A percentile compares a stretch with the other conserved stretches of the same genome.
Evolutionary conservation across 2,113 vertebrate species (phyloP).

Genomic region (Rhinoderma darwinii): DNA sequence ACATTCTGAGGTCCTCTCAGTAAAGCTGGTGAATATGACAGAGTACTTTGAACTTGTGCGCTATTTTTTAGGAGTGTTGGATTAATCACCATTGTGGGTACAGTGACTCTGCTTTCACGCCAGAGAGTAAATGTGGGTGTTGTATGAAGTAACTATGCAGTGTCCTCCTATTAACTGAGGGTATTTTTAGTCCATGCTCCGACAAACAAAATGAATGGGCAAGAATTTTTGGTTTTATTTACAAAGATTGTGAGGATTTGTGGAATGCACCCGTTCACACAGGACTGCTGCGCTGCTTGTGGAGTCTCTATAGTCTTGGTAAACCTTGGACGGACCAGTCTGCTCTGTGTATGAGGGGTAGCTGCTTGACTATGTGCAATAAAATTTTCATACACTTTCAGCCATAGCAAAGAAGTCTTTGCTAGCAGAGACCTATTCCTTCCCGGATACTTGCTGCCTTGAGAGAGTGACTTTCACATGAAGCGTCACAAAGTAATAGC

Average conservation of each 20-base stretch:
- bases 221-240: background rate
- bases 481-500: background rate
- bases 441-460: background rate
- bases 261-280: background rate
- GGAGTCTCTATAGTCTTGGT: background rate
- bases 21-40: background rate
- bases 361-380: background rate
- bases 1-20: background rate
- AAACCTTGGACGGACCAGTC: background rate
- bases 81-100: background rate
- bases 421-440: background rate
- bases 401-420: background rate
- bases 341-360: background rate
- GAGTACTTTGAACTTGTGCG: background rate
- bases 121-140: background rate
- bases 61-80: background rate
- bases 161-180: background rate
- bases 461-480: background rate
- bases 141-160: background rate
- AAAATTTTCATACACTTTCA: background rate
- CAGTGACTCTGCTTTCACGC: background rate
- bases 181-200: too few species aligned
- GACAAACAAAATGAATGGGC: background rate
- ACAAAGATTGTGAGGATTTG: background rate
- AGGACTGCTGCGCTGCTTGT: background rate